phyloP scores from a whole-genome alignment of 2,888 invertebrate species.

The Amitus sp. region DNA sequence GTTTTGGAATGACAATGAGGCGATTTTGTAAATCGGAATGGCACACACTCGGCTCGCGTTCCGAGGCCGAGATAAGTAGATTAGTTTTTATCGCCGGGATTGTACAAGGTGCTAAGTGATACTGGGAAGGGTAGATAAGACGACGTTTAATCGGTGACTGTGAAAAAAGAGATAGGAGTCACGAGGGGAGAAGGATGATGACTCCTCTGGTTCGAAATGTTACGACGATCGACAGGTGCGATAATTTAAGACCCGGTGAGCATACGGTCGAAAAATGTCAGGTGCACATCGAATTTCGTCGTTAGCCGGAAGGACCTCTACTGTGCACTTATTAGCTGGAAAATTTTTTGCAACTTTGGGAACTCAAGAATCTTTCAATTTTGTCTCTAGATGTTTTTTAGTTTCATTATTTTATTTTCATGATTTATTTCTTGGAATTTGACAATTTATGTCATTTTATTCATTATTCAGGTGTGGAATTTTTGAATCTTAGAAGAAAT shows the following conservation, averaged over 20 bases:
- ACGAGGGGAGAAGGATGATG: slow-evolving; percentile 13
- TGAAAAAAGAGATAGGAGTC: neutral
- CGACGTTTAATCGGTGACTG: neutral
- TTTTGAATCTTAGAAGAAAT: no score
- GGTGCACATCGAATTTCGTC: slow-evolving; percentile 40
- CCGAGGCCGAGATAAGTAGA: neutral
- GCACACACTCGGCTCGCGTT: neutral
- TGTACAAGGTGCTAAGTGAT: slow-evolving; percentile 11
- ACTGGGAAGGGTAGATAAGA: slow-evolving; percentile 23
- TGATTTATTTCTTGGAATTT: no score
- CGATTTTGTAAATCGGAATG: neutral
- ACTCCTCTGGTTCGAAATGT: slow-evolving; percentile 9
- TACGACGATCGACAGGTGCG: slow-evolving; percentile 38
- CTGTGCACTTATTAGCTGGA: slow-evolving; percentile 21
- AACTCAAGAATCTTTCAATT: no score
- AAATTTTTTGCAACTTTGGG: no score
- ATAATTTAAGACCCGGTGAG: slow-evolving; percentile 33
- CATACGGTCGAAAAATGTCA: slow-evolving; percentile 38
- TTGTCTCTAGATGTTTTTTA: no score
- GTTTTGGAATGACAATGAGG: no score
- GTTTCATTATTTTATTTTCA: no score
- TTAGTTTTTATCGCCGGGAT: slow-evolving; percentile 1
- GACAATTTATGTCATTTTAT: no score
- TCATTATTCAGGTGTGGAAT: no score
- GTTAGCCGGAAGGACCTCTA: slow-evolving; percentile 38